Evolutionary conservation across 2,113 vertebrate genomes (phyloP).

Genomic region (Lota lota): DNA sequence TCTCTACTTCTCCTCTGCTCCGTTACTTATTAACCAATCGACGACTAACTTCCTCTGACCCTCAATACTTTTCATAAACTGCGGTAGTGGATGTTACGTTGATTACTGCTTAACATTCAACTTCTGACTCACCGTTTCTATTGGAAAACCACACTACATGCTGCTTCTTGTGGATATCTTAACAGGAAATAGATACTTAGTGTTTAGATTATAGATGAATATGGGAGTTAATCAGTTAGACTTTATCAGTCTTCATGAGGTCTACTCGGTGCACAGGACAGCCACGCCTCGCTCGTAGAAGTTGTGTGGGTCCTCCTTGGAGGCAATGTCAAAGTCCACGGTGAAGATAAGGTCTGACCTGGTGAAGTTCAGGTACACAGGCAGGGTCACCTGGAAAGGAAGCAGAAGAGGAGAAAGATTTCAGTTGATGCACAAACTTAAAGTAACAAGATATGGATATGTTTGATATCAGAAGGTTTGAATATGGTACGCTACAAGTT

Average conservation of each 20-base stretch:
- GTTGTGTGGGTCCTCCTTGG: slow-evolving; percentile 92
- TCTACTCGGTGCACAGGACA: slow-evolving; percentile 90
- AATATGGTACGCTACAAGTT: too few relatives aligned
- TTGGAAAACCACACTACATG: slow-evolving; percentile 32
- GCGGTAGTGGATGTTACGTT: slow-evolving; percentile 10
- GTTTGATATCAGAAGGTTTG: too few relatives aligned
- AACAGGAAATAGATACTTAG: slow-evolving; percentile 17
- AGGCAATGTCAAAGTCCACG: slow-evolving; percentile 94
- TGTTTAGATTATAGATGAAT: slow-evolving; percentile 6
- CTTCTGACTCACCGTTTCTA: slow-evolving; percentile 7
- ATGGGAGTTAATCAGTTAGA: slow-evolving; percentile 2
- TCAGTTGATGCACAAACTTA: too few relatives aligned
- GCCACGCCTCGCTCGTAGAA: slow-evolving; percentile 98
- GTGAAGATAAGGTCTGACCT: slow-evolving; percentile 96
- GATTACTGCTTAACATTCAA: slow-evolving; percentile 20
- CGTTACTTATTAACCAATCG: slow-evolving; percentile 27
- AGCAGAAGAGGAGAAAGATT: neutral
- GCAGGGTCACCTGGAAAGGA: slow-evolving; percentile 84
- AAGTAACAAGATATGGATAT: too few relatives aligned
- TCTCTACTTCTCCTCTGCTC: slow-evolving; percentile 18
- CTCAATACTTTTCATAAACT: slow-evolving; percentile 40
- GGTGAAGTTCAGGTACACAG: slow-evolving; percentile 98
- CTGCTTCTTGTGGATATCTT: slow-evolving; percentile 23
- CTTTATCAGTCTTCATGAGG: neutral
- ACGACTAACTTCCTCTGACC: slow-evolving; percentile 49